Conservation (phyloP, 23 tunicate genomes). For the Diplosoma virens region DNA sequence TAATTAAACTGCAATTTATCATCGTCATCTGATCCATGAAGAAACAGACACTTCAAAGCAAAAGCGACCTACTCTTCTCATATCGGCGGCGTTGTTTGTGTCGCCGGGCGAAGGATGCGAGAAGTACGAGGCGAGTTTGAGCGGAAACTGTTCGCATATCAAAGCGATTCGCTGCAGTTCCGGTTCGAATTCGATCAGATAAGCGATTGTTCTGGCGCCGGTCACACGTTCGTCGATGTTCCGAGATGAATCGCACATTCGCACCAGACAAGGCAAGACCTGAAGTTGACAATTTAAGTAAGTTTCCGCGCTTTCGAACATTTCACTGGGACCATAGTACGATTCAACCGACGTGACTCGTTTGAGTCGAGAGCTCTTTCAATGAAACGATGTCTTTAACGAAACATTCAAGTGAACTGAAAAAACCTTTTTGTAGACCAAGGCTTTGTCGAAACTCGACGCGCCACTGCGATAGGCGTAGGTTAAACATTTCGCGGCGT, state of each 20-base stretch:
- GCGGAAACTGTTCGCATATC: constrained; percentile 81
- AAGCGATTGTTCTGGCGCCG: constrained; percentile 74
- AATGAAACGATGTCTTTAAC: no score
- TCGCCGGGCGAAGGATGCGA: constrained; percentile 46
- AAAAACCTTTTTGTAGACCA: constrained; percentile 22
- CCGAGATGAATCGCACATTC: constrained; percentile 72
- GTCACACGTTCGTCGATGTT: constrained; percentile 50
- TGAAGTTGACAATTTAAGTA: no score
- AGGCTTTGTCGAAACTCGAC: neutral
- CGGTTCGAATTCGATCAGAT: constrained; percentile 63
- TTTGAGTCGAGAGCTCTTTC: no score
- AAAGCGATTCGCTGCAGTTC: constrained; percentile 69
- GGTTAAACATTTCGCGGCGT: constrained; percentile 62
- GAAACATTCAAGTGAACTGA: neutral
- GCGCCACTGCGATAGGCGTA: constrained; percentile 59
- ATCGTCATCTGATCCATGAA: neutral
- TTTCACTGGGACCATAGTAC: no score
- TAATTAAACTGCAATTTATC: constrained; percentile 38
- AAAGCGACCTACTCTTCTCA: constrained; percentile 27
- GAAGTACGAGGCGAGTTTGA: constrained; percentile 62
- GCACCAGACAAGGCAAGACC: constrained; percentile 78
- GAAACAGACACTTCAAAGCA: neutral
- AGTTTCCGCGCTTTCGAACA: no score
- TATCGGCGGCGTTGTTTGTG: constrained; percentile 46
- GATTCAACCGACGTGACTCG: no score